Conservation (phyloP, 1,140 invertebrate species). For the Branchinecta lindahli region DNA sequence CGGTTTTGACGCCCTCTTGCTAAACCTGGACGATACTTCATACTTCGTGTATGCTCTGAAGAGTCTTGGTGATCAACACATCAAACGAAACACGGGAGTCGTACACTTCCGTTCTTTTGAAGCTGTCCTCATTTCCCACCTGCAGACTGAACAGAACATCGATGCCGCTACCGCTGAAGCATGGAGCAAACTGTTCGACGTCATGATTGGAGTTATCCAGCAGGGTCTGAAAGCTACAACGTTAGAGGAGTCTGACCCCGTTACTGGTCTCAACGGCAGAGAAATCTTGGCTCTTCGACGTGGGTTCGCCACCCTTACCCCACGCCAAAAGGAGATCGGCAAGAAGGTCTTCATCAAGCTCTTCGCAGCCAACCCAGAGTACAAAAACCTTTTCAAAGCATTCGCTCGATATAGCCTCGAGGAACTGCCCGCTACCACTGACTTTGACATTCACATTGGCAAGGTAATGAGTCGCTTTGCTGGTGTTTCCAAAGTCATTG, state of each 20-base stretch:
- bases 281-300: constrained; percentile 34
- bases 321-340: constrained; percentile 35
- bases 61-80: constrained; percentile 13
- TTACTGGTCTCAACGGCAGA: constrained; percentile 34
- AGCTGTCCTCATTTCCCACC: too few species aligned
- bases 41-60: constrained; percentile 3
- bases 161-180: too few species aligned
- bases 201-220: constrained; percentile 7
- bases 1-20: constrained; percentile 17
- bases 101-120: too few species aligned
- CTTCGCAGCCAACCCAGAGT: constrained; percentile 44
- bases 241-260: constrained; percentile 26
- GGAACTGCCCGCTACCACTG: constrained; percentile 39
- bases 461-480: constrained; percentile 45
- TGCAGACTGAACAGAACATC: too few species aligned
- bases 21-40: neutral
- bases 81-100: neutral
- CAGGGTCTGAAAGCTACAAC: constrained; percentile 15
- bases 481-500: constrained; percentile 43
- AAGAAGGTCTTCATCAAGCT: constrained; percentile 38
- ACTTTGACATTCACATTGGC: constrained; percentile 49
- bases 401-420: constrained; percentile 40
- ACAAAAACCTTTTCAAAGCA: constrained; percentile 41
- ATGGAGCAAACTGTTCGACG: constrained; percentile 14
- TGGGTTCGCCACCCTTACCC: constrained; percentile 36